These are phyloP conservation scores for Ariolimax columbianus DNA, from an alignment of 2,888 invertebrate species.

Conservation along the genomic window DNA sequence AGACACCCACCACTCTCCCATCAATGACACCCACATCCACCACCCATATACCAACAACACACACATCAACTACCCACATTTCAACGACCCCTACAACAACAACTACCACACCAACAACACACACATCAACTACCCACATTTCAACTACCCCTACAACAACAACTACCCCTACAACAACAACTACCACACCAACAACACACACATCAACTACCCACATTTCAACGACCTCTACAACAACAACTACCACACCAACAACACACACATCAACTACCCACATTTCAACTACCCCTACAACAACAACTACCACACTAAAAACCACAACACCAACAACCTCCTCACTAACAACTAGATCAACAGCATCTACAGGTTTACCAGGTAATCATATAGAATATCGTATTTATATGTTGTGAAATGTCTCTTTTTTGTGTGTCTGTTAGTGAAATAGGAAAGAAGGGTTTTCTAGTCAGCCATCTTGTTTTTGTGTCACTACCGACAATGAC, in stretches of 20 bases:
- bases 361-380: no score
- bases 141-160: background rate
- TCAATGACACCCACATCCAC: background rate
- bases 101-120: background rate
- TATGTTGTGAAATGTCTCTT: no score
- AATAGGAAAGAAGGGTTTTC: no score
- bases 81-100: background rate
- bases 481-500: no score
- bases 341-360: slow-evolving; percentile 18
- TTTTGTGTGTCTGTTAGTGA: no score
- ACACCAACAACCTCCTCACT: background rate
- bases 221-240: slow-evolving; percentile 19
- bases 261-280: background rate
- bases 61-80: background rate
- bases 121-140: background rate
- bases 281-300: slow-evolving; percentile 19
- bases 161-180: background rate
- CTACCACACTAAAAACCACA: background rate
- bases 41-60: background rate
- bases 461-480: no score
- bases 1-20: background rate
- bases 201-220: background rate
- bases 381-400: no score
- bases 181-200: background rate
- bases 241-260: background rate